Evolutionary conservation across 2,888 invertebrate genomes (phyloP).

Genomic region (Limnephilus marmoratus): DNA sequence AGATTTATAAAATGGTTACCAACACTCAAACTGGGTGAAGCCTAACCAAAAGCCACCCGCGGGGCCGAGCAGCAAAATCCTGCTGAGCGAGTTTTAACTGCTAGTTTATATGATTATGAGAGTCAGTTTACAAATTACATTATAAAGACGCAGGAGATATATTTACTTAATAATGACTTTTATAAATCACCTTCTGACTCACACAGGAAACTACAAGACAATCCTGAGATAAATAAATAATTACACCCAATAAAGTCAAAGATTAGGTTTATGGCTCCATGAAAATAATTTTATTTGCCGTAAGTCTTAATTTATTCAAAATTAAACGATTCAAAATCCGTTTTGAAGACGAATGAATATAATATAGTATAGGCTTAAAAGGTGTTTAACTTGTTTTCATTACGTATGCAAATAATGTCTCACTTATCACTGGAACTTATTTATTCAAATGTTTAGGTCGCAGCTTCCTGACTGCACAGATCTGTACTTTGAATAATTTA

Average conservation of each 20-base stretch:
- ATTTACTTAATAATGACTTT: background rate
- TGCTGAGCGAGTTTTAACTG: too few species aligned
- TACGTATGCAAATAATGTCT: background rate
- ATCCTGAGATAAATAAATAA: background rate
- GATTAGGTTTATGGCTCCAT: background rate
- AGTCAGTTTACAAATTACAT: background rate
- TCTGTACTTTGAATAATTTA: slow-evolving; percentile 16
- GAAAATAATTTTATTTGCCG: background rate
- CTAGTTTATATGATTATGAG: background rate
- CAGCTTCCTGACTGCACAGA: slow-evolving; percentile 10
- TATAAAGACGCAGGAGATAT: background rate
- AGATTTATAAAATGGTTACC: too few species aligned
- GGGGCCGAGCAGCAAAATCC: too few species aligned
- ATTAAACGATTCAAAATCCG: background rate
- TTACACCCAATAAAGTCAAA: background rate
- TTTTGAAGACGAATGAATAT: background rate
- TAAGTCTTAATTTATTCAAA: background rate
- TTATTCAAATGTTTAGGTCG: background rate
- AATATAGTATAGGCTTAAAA: background rate
- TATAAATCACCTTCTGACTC: background rate
- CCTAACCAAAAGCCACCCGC: too few species aligned
- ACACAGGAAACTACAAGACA: background rate
- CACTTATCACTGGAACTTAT: background rate
- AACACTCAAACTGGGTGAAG: too few species aligned
- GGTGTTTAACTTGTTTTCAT: background rate